Conservation (phyloP, 1,140 invertebrate species). For the Bombus vancouverensis region DNA sequence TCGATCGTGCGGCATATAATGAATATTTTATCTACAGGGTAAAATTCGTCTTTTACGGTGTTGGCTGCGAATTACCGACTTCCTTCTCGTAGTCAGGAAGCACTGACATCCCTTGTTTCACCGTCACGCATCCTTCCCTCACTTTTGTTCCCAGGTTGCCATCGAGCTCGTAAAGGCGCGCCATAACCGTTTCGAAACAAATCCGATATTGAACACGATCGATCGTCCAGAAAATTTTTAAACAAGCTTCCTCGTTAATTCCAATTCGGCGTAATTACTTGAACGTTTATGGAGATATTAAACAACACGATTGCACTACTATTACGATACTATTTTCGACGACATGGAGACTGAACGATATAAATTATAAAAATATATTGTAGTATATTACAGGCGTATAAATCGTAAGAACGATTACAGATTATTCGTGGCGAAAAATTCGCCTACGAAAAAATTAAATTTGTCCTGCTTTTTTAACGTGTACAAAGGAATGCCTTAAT, state of each 20-base stretch:
- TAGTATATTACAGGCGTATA: too few species aligned
- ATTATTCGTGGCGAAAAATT: too few species aligned
- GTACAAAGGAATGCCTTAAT: too few species aligned
- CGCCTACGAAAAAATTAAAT: too few species aligned
- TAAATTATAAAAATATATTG: too few species aligned
- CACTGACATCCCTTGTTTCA: slow-evolving; percentile 57
- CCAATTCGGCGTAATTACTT: slow-evolving; percentile 3
- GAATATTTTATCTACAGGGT: slow-evolving; percentile 68
- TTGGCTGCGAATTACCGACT: slow-evolving; percentile 8
- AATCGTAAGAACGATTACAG: too few species aligned
- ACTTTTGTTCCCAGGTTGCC: slow-evolving; percentile 13
- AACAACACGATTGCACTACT: not conserved
- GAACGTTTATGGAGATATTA: not conserved
- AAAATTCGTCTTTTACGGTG: slow-evolving; percentile 54
- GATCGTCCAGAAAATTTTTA: slow-evolving; percentile 8
- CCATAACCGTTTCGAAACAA: slow-evolving; percentile 48
- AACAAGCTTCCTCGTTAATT: not conserved
- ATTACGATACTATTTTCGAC: not conserved
- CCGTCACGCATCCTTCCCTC: slow-evolving; percentile 40
- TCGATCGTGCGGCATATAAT: too few species aligned
- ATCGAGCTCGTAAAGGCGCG: slow-evolving; percentile 50
- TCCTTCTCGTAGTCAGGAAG: slow-evolving; percentile 50
- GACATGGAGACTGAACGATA: too few species aligned
- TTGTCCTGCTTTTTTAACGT: too few species aligned
- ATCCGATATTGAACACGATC: slow-evolving; percentile 34